Evolutionary conservation across 2,888 invertebrate species (phyloP).

Genomic region (Autographa gamma): DNA sequence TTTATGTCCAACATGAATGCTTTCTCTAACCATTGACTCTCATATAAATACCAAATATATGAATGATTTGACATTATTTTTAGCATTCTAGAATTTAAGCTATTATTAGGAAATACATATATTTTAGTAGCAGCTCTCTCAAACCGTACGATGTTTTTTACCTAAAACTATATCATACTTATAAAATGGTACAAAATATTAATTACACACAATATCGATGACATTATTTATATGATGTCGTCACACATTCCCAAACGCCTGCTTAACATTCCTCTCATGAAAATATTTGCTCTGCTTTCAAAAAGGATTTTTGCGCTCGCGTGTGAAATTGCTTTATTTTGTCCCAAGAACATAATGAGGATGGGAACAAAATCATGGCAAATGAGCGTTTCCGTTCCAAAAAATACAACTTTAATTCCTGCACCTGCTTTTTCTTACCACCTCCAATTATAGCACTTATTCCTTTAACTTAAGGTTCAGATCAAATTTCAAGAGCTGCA

Average conservation of each 20-base stretch:
- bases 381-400: constrained; percentile 66
- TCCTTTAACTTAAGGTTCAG: background rate
- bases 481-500: background rate
- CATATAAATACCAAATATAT: no score
- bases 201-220: background rate
- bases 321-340: constrained; percentile 72
- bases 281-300: constrained; percentile 14
- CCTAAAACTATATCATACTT: background rate
- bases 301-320: constrained; percentile 40
- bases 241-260: background rate
- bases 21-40: no score
- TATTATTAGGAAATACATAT: no score
- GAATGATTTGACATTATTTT: no score
- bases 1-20: no score
- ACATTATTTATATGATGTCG: constrained; percentile 8
- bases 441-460: constrained; percentile 20
- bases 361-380: constrained; percentile 69
- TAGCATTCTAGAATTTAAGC: no score
- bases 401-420: constrained; percentile 38
- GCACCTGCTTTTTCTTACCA: background rate
- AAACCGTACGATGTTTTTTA: no score
- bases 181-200: background rate
- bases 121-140: no score
- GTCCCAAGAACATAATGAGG: constrained; percentile 66
- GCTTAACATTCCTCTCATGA: constrained; percentile 6